Conservation (phyloP, 2,888 invertebrate genomes). For the Drosophila conformis region DNA sequence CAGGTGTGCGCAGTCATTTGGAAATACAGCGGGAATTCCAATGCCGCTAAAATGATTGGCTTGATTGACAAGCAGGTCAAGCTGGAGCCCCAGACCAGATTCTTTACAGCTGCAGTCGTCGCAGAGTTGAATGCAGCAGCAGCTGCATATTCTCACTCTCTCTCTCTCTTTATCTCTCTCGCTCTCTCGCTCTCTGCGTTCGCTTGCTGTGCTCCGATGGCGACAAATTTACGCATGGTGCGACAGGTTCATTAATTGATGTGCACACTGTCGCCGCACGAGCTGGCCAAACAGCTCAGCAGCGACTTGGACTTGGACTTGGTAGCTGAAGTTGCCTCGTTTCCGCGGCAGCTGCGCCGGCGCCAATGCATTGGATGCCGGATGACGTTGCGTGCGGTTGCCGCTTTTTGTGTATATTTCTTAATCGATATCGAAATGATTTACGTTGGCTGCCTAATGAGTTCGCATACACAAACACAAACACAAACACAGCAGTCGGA, state of each 20-base stretch:
- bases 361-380: constrained; percentile 46
- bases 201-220: constrained; percentile 44
- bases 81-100: constrained; percentile 9
- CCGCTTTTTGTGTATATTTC: constrained; percentile 67
- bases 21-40: constrained; percentile 61
- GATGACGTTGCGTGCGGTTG: constrained; percentile 68
- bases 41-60: constrained; percentile 74
- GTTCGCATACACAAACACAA: constrained; percentile 70
- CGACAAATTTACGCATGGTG: constrained; percentile 82
- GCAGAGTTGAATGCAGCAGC: constrained; percentile 30
- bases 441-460: constrained; percentile 80
- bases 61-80: constrained; percentile 78
- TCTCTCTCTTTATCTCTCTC: neutral
- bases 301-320: neutral
- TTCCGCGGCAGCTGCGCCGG: constrained; percentile 57
- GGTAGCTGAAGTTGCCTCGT: neutral
- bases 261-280: constrained; percentile 75
- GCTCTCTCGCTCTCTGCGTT: neutral
- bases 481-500: constrained; percentile 21
- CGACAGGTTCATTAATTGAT: constrained; percentile 84
- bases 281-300: constrained; percentile 30
- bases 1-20: constrained; percentile 74
- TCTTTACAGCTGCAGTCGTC: constrained; percentile 34
- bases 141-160: constrained; percentile 26
- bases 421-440: constrained; percentile 81